Percentiles rank a stretch among this genome's conserved stretches.
Evolutionary conservation across 2,888 invertebrate genomes (phyloP).

Genomic region (Elysia crispata): DNA sequence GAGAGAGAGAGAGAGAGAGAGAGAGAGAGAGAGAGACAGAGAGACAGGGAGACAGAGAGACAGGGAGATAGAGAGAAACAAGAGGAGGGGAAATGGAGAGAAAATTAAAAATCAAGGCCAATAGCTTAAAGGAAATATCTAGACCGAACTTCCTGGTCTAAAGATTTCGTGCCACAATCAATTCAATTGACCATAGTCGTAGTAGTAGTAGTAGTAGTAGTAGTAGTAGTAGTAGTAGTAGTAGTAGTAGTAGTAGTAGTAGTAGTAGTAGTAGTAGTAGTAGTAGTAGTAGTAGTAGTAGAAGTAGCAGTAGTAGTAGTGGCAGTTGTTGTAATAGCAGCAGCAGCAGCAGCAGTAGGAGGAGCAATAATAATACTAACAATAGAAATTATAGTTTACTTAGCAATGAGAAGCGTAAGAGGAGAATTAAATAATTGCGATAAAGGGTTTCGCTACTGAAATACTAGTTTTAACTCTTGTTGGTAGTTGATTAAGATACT

Average conservation of each 20-base stretch:
- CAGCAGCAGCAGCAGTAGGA: too few species aligned
- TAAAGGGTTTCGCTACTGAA: too few species aligned
- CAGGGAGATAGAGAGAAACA: background rate
- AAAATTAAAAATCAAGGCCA: background rate
- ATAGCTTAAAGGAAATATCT: background rate
- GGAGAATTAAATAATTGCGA: too few species aligned
- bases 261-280: slow-evolving; percentile 30
- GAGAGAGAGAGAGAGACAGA: background rate
- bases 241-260: slow-evolving; percentile 28
- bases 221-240: slow-evolving; percentile 9
- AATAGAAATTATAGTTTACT: background rate
- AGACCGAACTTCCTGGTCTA: too few species aligned
- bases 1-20: background rate
- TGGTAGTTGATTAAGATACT: too few species aligned
- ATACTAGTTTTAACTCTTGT: background rate
- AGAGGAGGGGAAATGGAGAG: background rate
- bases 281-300: slow-evolving; percentile 23
- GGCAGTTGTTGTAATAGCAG: too few species aligned
- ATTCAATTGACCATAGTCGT: too few species aligned
- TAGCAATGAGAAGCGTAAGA: too few species aligned
- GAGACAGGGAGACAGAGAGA: background rate
- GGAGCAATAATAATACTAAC: too few species aligned
- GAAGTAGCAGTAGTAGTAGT: background rate
- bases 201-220: slow-evolving; percentile 9
- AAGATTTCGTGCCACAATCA: too few species aligned